Evolutionary conservation across 2,797 vertebrate species (phyloP), one percentile per base, ranked within the genome.

Genomic region (Aselliscus stoliczkanus): DNA sequence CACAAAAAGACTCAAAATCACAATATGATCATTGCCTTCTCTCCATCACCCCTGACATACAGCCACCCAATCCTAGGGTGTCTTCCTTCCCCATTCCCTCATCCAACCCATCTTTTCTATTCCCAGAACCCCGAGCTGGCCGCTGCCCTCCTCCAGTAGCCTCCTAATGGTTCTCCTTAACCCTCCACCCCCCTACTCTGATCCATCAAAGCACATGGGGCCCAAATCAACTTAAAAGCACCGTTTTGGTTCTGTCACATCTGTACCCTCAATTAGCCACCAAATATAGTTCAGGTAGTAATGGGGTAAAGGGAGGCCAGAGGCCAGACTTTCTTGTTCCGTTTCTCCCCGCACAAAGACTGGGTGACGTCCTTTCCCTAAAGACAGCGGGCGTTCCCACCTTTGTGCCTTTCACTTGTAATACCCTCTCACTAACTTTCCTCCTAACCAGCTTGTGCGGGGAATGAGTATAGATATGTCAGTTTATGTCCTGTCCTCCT

Each of bases 61-160:
- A 29, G 83, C 20, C 1, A 1, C 27, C 37, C 0, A 4, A 0
- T 44, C 58, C 70, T 29, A 54, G 34, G 50, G 8, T 1, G 1
- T 37, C 44, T 25, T 77, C 47, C 47, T 69, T 31, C 4, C 31
- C 23, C 4, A 2, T 12, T 42, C 2, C 7, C 37, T 42, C 23
- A 56, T 14, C 42, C 3, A 7, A 23, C 4, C 50, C n/a, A 7
- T 2, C 3, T 29, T 69, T 56, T 58, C 70, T 25, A 10, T 56
- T 75, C 52, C 25, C 50, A 64, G 42, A n/a, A 12, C n/a, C 23
- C 29, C 13, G 9, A n/a, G 39, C n/a, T 18, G 15, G 17, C 29
- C 7, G 29, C 56, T 34, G 37, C 13, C 21, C 39, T 37, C 5
- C 29, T 1, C 0, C 4, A 1, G 15, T 29, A 44, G 9, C 52